phyloP scores from a whole-genome alignment of 2,113 vertebrate species.

The Rafetus swinhoei region DNA sequence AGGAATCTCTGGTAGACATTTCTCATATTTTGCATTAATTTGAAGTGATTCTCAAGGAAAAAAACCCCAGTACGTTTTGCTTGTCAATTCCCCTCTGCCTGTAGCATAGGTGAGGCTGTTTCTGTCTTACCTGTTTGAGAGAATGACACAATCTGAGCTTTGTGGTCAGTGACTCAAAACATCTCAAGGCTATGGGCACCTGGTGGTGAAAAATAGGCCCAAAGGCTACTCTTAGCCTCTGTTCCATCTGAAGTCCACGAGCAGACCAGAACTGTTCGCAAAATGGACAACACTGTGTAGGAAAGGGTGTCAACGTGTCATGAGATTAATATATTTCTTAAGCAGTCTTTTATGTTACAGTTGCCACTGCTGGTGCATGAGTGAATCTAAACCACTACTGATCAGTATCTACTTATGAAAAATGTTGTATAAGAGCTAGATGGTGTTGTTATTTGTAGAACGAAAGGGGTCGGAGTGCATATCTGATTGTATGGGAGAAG shows the following conservation, averaged over 20 bases:
- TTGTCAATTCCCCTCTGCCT: rapidly evolving
- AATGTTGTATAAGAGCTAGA: background rate
- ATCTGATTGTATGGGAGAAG: background rate
- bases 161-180: background rate
- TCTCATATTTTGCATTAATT: background rate
- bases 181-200: background rate
- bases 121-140: background rate
- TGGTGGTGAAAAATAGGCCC: background rate
- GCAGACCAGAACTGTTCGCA: background rate
- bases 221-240: background rate
- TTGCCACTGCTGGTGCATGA: background rate
- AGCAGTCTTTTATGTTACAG: background rate
- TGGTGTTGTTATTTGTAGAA: background rate
- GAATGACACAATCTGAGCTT: background rate
- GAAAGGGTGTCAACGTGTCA: background rate
- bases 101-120: background rate
- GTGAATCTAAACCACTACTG: background rate
- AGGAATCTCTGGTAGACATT: background rate
- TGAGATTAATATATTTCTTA: background rate
- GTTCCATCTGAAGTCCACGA: background rate
- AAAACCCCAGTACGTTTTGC: rapidly evolving
- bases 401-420: background rate
- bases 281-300: background rate
- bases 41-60: background rate
- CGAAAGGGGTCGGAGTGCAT: background rate